A percentile compares a stretch with the other conserved stretches of the same genome.
phyloP scores from a whole-genome alignment of 2,113 vertebrate species.

The Proterorhinus semilunaris region DNA sequence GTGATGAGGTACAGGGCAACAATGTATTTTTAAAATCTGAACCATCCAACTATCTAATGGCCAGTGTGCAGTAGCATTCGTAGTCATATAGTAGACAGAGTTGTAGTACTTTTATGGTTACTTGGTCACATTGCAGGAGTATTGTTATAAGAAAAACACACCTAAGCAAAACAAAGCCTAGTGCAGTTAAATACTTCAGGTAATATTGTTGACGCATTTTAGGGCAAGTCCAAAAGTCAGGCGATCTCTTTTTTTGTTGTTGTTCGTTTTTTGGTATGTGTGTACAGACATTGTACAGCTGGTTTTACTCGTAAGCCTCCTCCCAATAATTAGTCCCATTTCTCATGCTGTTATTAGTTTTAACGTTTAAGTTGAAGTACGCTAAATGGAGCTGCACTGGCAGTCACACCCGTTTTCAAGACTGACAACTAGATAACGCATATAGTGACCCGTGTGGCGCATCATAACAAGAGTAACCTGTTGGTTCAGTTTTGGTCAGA shows the following conservation, averaged over 20 bases:
- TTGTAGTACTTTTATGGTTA: no score
- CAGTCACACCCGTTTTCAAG: constrained; percentile 11
- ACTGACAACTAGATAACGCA: background rate
- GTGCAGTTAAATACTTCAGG: no score
- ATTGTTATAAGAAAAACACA: no score
- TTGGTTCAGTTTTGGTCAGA: background rate
- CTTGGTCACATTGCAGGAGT: no score
- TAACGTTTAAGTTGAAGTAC: background rate
- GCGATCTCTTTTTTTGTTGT: no score
- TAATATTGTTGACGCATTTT: no score
- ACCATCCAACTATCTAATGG: background rate
- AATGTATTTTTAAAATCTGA: background rate
- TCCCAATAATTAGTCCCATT: background rate
- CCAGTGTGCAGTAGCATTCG: background rate
- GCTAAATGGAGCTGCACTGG: constrained; percentile 12
- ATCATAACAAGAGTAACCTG: constrained; percentile 22
- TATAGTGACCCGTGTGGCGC: background rate
- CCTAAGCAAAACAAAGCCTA: no score
- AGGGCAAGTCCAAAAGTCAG: no score
- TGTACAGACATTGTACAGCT: no score
- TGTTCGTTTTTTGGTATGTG: no score
- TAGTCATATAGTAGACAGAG: no score
- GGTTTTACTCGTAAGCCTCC: no score
- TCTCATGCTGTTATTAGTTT: background rate
- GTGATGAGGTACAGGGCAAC: constrained; percentile 42